Percentiles rank a stretch among this genome's conserved stretches.
These are phyloP conservation scores for Beris chalybata DNA, from an alignment of 2,888 invertebrate genomes.

Conservation along the genomic window DNA sequence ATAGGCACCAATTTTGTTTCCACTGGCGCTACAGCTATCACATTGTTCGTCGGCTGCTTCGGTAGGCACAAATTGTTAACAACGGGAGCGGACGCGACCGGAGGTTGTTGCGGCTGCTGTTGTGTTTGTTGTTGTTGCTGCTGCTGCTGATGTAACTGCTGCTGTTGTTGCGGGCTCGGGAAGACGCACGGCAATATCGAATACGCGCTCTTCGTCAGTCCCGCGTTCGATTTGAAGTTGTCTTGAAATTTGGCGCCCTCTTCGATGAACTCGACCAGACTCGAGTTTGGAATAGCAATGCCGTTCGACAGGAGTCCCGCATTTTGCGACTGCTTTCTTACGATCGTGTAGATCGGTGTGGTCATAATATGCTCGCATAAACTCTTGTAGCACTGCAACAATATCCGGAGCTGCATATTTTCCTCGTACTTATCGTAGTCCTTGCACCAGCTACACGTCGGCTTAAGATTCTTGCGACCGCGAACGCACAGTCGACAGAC, in stretches of 20 bases:
- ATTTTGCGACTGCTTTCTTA: slow-evolving; percentile 58
- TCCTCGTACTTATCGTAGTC: slow-evolving; percentile 79
- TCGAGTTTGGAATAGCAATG: slow-evolving; percentile 55
- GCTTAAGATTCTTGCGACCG: slow-evolving; percentile 81
- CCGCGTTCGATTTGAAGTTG: slow-evolving; percentile 72
- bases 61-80: slow-evolving; percentile 34
- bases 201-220: slow-evolving; percentile 73
- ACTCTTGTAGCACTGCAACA: slow-evolving; percentile 86
- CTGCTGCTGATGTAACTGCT: background rate
- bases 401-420: slow-evolving; percentile 77
- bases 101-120: too few relatives aligned
- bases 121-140: too few relatives aligned
- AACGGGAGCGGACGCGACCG: slow-evolving; percentile 52
- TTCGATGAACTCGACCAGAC: slow-evolving; percentile 73
- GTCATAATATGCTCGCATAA: slow-evolving; percentile 81
- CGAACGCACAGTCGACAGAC: slow-evolving; percentile 84
- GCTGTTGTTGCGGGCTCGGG: slow-evolving; percentile 60
- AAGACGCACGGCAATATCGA: slow-evolving; percentile 75
- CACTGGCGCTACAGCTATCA: slow-evolving; percentile 32
- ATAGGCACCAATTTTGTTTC: slow-evolving; percentile 39
- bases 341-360: slow-evolving; percentile 64
- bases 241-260: slow-evolving; percentile 80
- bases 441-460: slow-evolving; percentile 83
- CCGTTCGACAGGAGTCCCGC: slow-evolving; percentile 41
- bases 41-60: slow-evolving; percentile 36